Conservation (phyloP, 2,888 invertebrate species). For the Rotaria socialis region DNA sequence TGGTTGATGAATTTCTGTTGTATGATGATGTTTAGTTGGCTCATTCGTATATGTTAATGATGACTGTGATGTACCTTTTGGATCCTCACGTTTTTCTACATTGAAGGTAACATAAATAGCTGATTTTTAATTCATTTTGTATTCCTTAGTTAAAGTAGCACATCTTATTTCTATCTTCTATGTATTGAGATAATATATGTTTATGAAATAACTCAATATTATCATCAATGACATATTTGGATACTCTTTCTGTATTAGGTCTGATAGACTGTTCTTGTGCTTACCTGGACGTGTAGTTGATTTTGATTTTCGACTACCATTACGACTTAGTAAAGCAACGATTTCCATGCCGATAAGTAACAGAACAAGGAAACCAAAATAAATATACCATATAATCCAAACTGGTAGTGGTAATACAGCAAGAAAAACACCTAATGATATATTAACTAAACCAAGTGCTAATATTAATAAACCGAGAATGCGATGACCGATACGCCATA, state of each 20-base stretch:
- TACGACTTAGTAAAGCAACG: neutral
- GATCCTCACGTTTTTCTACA: neutral
- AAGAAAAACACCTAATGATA: slow-evolving; percentile 27
- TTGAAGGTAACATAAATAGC: neutral
- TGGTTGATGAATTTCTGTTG: neutral
- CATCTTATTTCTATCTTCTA: neutral
- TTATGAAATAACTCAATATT: neutral
- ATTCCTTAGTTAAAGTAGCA: neutral
- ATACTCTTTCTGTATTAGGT: too few relatives aligned
- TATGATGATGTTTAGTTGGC: neutral
- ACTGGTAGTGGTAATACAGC: slow-evolving; percentile 12
- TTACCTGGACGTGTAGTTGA: neutral
- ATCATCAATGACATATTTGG: too few relatives aligned
- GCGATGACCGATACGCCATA: neutral
- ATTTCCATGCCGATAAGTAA: neutral
- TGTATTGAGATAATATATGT: neutral
- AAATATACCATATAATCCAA: slow-evolving; percentile 21
- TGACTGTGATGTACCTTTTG: slow-evolving; percentile 2
- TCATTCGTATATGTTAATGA: neutral
- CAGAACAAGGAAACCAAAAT: neutral
- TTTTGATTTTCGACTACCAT: neutral
- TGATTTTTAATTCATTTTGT: neutral
- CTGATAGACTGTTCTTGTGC: neutral
- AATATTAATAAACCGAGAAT: neutral
- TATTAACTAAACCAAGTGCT: slow-evolving; percentile 1